Evolutionary conservation across 2,797 vertebrate genomes (phyloP).

Genomic region (Pangasius sanitwongsei): DNA sequence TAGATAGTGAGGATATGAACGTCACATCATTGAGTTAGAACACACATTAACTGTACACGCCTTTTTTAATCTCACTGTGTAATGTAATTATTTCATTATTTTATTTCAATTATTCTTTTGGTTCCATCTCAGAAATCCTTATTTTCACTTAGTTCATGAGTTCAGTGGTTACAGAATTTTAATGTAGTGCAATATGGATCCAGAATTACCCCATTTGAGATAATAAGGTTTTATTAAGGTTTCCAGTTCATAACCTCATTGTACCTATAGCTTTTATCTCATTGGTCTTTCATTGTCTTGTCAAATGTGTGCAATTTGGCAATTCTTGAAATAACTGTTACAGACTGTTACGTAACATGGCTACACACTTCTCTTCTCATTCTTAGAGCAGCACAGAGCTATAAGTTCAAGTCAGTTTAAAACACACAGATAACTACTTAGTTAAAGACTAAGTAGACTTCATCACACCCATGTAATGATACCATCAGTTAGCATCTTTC

Average conservation of each 20-base stretch:
- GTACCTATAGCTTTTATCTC: neutral
- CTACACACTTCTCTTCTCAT: neutral
- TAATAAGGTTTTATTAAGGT: neutral
- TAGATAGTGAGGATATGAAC: no score
- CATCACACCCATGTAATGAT: neutral
- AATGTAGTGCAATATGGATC: neutral
- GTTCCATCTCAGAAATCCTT: no score
- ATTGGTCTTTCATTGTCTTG: neutral
- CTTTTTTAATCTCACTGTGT: no score
- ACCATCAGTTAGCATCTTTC: neutral
- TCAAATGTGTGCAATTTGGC: neutral
- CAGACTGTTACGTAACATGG: neutral
- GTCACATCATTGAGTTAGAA: no score
- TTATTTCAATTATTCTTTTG: no score
- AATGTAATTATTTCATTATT: no score
- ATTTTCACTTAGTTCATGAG: no score
- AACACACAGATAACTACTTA: neutral
- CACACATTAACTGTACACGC: no score
- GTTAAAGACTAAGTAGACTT: neutral
- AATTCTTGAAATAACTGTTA: neutral
- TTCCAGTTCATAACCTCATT: neutral
- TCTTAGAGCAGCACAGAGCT: neutral
- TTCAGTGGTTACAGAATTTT: neutral
- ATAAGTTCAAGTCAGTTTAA: neutral
- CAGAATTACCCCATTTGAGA: neutral